Evolutionary conservation across 2,888 invertebrate species (phyloP).

Genomic region (Eilema sororculum): DNA sequence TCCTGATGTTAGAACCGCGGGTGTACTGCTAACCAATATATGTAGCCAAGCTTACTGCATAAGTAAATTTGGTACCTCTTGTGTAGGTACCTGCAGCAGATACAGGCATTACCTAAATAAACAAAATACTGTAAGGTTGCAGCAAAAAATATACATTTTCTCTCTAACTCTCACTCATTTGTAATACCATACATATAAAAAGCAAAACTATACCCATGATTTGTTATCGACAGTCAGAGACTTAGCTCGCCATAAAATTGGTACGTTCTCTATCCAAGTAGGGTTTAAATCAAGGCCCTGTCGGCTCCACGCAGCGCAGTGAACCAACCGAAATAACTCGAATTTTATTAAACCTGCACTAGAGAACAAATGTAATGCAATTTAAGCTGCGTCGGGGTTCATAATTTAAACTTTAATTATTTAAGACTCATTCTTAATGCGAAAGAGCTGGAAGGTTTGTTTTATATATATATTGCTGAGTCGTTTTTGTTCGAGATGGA

Average conservation of each 20-base stretch:
- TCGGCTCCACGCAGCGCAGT: slow-evolving; percentile 49
- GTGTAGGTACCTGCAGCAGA: too few species aligned
- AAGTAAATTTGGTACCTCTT: too few species aligned
- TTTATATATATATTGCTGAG: background rate
- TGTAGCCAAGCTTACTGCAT: too few species aligned
- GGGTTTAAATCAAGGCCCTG: slow-evolving; percentile 57
- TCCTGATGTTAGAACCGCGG: too few species aligned
- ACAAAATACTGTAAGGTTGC: too few species aligned
- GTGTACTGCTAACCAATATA: too few species aligned
- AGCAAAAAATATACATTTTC: too few species aligned
- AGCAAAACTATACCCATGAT: slow-evolving; percentile 24
- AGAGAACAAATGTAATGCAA: slow-evolving; percentile 48
- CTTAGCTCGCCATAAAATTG: slow-evolving; percentile 51
- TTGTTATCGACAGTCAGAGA: slow-evolving; percentile 48
- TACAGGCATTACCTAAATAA: too few species aligned
- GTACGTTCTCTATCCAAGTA: slow-evolving; percentile 51
- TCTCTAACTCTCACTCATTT: background rate
- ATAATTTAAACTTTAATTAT: slow-evolving; percentile 52
- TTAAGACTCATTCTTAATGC: slow-evolving; percentile 35
- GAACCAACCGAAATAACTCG: slow-evolving; percentile 22
- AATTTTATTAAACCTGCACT: slow-evolving; percentile 57
- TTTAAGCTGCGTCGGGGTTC: slow-evolving; percentile 39
- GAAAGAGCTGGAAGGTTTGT: slow-evolving; percentile 19
- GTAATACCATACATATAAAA: background rate
- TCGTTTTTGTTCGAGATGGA: slow-evolving; percentile 22